Conservation (phyloP, 1,140 invertebrate genomes). For the Drosophila neocordata region DNA sequence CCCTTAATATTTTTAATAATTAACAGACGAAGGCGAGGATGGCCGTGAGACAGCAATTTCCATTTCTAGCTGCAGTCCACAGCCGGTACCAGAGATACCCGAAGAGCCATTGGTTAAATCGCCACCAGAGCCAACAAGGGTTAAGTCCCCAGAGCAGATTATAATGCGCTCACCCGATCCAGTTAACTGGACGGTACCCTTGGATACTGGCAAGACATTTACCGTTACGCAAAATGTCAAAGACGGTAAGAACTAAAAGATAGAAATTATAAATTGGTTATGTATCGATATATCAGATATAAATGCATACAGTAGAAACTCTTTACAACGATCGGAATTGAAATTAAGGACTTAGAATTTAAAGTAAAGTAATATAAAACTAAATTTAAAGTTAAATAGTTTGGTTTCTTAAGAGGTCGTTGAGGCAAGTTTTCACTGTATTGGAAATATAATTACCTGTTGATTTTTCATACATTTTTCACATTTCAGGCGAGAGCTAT, state of each 20-base stretch:
- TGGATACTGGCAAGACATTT: slow-evolving; percentile 96
- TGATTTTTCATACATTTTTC: background rate
- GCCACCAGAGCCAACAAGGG: slow-evolving; percentile 94
- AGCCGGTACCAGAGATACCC: slow-evolving; percentile 79
- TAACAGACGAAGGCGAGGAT: slow-evolving; percentile 78
- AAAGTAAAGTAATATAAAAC: too few relatives aligned
- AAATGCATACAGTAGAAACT: too few relatives aligned
- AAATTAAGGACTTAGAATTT: too few relatives aligned
- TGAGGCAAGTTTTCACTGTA: background rate
- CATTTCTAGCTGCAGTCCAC: slow-evolving; percentile 82
- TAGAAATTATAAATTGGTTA: background rate
- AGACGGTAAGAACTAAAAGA: slow-evolving; percentile 90
- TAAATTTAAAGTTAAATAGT: too few relatives aligned
- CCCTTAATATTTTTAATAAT: slow-evolving; percentile 54
- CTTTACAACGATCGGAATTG: too few relatives aligned
- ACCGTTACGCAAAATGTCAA: slow-evolving; percentile 95
- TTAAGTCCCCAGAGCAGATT: slow-evolving; percentile 96
- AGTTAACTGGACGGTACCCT: slow-evolving; percentile 96
- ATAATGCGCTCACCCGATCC: slow-evolving; percentile 95
- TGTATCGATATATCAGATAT: background rate
- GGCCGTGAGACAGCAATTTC: slow-evolving; percentile 80
- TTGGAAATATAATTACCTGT: background rate
- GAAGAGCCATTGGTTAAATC: slow-evolving; percentile 92
- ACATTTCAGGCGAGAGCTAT: slow-evolving; percentile 75
- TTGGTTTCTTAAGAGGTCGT: too few relatives aligned